These are phyloP conservation scores for Procambarus virginalis DNA, from an alignment of 1,140 invertebrate genomes.

Conservation along the genomic window DNA sequence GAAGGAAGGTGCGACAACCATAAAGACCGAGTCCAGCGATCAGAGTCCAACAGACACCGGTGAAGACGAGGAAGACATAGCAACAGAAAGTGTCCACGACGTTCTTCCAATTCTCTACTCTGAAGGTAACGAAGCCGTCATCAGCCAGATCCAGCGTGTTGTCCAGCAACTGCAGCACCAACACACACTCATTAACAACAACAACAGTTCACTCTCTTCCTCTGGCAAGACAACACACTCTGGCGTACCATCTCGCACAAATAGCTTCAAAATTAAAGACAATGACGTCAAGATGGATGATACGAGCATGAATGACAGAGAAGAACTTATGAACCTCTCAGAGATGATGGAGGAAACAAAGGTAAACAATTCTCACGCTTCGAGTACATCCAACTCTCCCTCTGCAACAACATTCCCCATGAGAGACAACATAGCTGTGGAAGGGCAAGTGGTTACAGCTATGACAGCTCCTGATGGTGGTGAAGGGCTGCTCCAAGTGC, in stretches of 20 bases:
- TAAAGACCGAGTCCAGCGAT: background rate
- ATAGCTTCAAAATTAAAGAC: background rate
- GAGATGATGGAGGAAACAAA: background rate
- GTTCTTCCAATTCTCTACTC: conserved; percentile 29
- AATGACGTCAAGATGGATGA: background rate
- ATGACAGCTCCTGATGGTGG: background rate
- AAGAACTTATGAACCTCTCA: background rate
- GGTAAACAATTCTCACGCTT: background rate
- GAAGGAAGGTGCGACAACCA: background rate
- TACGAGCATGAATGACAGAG: background rate
- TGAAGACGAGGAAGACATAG: background rate
- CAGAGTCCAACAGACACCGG: background rate
- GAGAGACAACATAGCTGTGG: background rate
- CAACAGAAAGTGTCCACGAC: background rate
- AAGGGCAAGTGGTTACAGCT: background rate
- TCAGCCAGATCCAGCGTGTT: conserved; percentile 49
- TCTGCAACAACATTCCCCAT: background rate
- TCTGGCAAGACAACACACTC: background rate
- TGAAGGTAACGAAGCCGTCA: conserved; percentile 33
- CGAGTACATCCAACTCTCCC: background rate
- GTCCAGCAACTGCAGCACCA: conserved; percentile 42
- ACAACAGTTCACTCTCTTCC: background rate
- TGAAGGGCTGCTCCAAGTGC: too few relatives aligned
- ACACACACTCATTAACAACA: background rate
- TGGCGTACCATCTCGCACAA: background rate